Base-by-base conservation (phyloP, 1,140 invertebrate species). In the Drosophila pectinifera region DNA sequence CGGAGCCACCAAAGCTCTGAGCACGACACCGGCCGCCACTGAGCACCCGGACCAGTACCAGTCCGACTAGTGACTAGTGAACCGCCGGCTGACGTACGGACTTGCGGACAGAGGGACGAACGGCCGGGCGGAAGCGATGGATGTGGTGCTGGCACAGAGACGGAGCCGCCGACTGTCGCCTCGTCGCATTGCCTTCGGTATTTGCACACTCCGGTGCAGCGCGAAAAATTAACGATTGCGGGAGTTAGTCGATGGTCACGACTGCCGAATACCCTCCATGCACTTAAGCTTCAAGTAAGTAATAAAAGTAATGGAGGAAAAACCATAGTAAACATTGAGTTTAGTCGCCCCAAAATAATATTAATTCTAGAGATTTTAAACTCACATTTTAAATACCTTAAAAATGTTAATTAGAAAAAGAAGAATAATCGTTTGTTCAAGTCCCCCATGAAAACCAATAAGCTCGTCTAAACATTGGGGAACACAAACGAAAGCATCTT, bases 171-270 rank as follows among this genome's bases (percentile, higher is more conserved):
- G 53, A 63, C 67, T 65, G 46, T 31, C 58, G 58, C 22, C 49
- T 20, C 49, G 58, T 22, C 49, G 46, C 41, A 42, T n/a, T 31
- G 62, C 51, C 61, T 42, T 57, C 64, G 57, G 57, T 82, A 72
- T 86, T 86, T 88, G 78, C 83, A 79, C 46, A 82, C 46, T 83
- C 54, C 26, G 45, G n/a, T 86, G 83, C 83, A 86, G 39, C 28
- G 61, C 57, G 18, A 53, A 78, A 68, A 70, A 56, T 34, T 42
- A 57, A 42, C 11, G 36, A 65, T 42, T 24, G 28, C 16, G 10
- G 38, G 20, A 5, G 10, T 13, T 13, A 14, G 1, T 4, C 34
- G 7, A 8, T 16, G 11, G 16, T 5, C 18, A 10, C 53, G 74
- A 63, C 42, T 36, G 10, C 0, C 13, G n/a, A 22, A 62, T 75